A percentile compares a stretch with the other conserved stretches of the same genome.
phyloP scores from a whole-genome alignment of 1,140 invertebrate genomes.

The Micrasema minimum region DNA sequence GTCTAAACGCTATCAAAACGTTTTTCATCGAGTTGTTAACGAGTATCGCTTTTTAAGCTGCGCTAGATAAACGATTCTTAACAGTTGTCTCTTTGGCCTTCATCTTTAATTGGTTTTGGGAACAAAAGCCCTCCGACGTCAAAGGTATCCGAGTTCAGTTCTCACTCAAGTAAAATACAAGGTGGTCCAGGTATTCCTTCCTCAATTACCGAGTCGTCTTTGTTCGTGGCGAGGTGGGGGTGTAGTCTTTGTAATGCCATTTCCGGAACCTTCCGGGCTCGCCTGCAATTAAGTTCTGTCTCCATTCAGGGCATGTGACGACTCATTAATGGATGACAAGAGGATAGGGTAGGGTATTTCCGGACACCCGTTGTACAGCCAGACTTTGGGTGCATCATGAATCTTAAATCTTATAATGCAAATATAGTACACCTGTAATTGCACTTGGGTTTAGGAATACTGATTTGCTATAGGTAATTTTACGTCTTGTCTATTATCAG shows the following conservation, averaged over 20 bases:
- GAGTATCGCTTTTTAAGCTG: no score
- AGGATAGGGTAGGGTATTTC: neutral
- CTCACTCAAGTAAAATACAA: conserved; percentile 2
- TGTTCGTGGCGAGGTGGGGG: conserved; percentile 20
- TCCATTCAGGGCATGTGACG: conserved; percentile 29
- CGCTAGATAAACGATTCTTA: no score
- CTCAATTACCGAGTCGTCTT: conserved; percentile 27
- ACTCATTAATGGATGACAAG: conserved; percentile 36
- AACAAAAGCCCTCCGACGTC: neutral
- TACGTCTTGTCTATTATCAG: no score
- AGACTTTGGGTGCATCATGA: no score
- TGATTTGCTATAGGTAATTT: no score
- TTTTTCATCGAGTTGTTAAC: no score
- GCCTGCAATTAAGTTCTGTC: conserved; percentile 32
- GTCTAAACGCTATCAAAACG: no score
- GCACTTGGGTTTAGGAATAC: no score
- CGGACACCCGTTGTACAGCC: conserved; percentile 12
- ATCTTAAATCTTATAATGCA: no score
- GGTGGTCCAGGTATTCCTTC: conserved; percentile 14
- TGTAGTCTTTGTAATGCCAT: conserved; percentile 30
- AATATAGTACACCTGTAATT: no score
- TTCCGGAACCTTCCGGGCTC: neutral
- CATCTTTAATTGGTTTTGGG: conserved; percentile 1
- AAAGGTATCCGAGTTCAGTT: conserved; percentile 20
- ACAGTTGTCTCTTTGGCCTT: no score